A percentile compares a stretch with the other conserved stretches of the same genome.
Evolutionary conservation across 1,140 invertebrate species (phyloP).

Genomic region (Oedothorax gibbosus): DNA sequence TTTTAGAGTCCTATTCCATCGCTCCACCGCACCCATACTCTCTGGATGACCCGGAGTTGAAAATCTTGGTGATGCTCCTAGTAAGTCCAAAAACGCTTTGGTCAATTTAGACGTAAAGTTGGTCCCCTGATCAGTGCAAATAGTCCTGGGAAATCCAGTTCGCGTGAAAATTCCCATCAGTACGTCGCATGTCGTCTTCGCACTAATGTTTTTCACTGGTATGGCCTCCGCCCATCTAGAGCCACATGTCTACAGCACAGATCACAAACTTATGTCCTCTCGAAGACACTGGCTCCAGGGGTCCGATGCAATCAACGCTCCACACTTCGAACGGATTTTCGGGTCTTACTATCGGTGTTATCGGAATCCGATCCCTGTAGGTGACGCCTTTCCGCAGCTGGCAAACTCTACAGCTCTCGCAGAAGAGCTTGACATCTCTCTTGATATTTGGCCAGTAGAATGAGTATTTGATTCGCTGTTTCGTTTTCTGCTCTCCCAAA

Average conservation of each 20-base stretch:
- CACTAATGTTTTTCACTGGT: background rate
- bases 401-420: background rate
- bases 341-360: background rate
- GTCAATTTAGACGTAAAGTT: background rate
- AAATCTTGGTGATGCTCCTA: background rate
- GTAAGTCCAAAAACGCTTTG: background rate
- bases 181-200: background rate
- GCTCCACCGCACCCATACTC: constrained; percentile 5
- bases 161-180: background rate
- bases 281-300: background rate
- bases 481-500: background rate
- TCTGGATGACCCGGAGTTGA: background rate
- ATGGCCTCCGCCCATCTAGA: too few relatives aligned
- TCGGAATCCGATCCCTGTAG: background rate
- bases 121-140: background rate
- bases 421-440: background rate
- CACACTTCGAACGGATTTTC: background rate
- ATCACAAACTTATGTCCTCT: background rate
- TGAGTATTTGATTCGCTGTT: background rate
- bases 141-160: background rate
- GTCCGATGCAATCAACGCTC: background rate
- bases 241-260: too few relatives aligned
- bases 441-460: background rate
- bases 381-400: background rate
- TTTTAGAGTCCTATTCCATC: constrained; percentile 15